Base-by-base conservation (phyloP, 2,888 invertebrate species). In the Drosophila pegasa region DNA sequence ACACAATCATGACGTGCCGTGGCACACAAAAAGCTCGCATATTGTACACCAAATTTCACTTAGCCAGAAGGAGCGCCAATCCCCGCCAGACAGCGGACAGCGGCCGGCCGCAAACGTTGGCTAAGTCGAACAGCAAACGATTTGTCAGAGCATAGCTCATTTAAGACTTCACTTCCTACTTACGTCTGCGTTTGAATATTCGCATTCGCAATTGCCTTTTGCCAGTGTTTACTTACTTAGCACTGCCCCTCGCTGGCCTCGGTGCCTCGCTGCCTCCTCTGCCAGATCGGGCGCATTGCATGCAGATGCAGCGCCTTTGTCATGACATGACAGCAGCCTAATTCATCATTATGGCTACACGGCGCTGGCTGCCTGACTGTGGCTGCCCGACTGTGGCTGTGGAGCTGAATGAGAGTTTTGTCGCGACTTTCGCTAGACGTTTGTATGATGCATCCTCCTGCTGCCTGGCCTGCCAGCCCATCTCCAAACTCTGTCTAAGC, bases 281-380 rank as follows among this genome's bases (percentile, higher is more conserved):
- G 51, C 25, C 56, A 29, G 43, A 73, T 76, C 59, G 27, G 59
- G 20, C 27, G 14, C 65, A 83, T 88, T 71, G 89, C 89, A 89
- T 90, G 90, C 90, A 82, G 88, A 68, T 75, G 78, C 75, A 75
- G 79, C 78, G 87, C 76, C 82, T 87, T 89, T 85, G 88, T 87
- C 89, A 90, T 90, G 89, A 89, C 90, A 90, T 90, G 89, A 89
- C 89, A 89, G 87, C 86, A 87, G 78, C 89, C 89, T 89, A 89
- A 89, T 89, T 88, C 89, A 89, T 90, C 89, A 89, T 89, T 89
- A 90, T 88, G 85, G 90, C 74, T 86, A 69, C 71, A 69, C 56
- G 72, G 72, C 54, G 60, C 71, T 51, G 51, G 58, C 50, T 31
- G 45, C 22, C 10, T 43, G 25, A n/a, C 22, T 41, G 41, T 87